Percentiles rank a stretch among this genome's conserved stretches.
phyloP scores from a whole-genome alignment of 1,140 invertebrate species.

The Achroia grisella region DNA sequence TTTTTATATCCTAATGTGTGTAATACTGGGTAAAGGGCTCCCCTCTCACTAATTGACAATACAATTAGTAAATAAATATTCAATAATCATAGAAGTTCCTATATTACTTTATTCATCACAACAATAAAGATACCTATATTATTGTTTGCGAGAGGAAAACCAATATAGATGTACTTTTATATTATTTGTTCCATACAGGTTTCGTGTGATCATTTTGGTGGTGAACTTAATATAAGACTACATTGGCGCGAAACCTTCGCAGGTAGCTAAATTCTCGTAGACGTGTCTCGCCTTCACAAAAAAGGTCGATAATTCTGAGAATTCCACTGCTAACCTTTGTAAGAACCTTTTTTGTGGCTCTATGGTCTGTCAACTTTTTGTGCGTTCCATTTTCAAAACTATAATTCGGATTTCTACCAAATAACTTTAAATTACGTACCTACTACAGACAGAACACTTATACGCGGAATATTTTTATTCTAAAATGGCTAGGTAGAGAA shows the following conservation, averaged over 20 bases:
- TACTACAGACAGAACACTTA: too few species aligned
- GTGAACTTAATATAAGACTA: constrained; percentile 5
- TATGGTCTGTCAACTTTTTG: neutral
- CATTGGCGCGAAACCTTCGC: constrained; percentile 1
- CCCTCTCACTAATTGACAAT: constrained; percentile 18
- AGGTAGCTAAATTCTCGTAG: constrained; percentile 8
- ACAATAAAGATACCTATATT: too few species aligned
- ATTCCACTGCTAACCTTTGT: constrained; percentile 3
- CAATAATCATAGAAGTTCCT: too few species aligned
- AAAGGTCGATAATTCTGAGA: constrained; percentile 6
- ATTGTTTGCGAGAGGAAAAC: too few species aligned
- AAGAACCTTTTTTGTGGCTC: constrained; percentile 3
- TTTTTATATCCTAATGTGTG: too few species aligned
- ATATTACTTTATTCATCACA: too few species aligned
- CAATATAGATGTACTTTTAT: neutral
- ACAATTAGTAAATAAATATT: constrained; percentile 8
- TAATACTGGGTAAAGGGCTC: constrained; percentile 25
- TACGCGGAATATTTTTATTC: too few species aligned
- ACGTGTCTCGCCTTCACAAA: constrained; percentile 1
- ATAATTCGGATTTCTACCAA: too few species aligned
- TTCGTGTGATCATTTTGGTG: constrained; percentile 5
- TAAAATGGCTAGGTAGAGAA: too few species aligned
- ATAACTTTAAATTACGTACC: too few species aligned
- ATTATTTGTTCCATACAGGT: constrained; percentile 2
- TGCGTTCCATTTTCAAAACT: constrained; percentile 1